Evolutionary conservation across 2,113 vertebrate species (phyloP).

Genomic region (Centropristis striata): DNA sequence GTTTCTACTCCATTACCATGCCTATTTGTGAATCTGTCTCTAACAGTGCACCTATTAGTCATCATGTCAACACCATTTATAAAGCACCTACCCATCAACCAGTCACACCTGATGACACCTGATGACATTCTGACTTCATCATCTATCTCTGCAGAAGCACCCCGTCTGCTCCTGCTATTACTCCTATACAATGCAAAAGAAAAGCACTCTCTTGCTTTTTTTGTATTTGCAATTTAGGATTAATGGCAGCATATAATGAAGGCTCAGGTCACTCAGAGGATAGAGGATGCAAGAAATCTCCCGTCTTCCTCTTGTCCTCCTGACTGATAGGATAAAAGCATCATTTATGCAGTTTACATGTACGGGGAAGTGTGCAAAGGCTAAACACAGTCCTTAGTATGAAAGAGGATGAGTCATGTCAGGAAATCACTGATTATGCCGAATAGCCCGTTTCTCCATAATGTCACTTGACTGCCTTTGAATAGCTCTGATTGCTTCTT

Average conservation of each 20-base stretch:
- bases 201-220: not conserved
- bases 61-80: slow-evolving; percentile 16
- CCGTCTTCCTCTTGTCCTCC: not conserved
- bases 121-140: slow-evolving; percentile 36
- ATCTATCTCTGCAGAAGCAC: slow-evolving; percentile 25
- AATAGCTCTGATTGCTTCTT: slow-evolving; percentile 74
- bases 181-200: not conserved
- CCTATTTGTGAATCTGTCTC: slow-evolving; percentile 9
- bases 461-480: slow-evolving; percentile 50
- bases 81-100: slow-evolving; percentile 44
- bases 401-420: slow-evolving; percentile 37
- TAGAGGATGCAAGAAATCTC: not conserved
- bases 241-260: slow-evolving; percentile 22
- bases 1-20: not conserved
- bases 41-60: slow-evolving; percentile 19
- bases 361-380: slow-evolving; percentile 27
- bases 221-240: slow-evolving; percentile 13
- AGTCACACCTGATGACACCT: slow-evolving; percentile 44
- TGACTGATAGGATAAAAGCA: slow-evolving; percentile 49
- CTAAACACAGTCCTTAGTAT: slow-evolving; percentile 37
- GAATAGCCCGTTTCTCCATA: slow-evolving; percentile 44
- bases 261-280: slow-evolving; percentile 9
- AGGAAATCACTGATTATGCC: slow-evolving; percentile 61
- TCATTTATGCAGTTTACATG: slow-evolving; percentile 23
- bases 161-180: slow-evolving; percentile 15